Evolutionary conservation across 1,140 invertebrate genomes (phyloP), one percentile per base, ranked within the genome.

Genomic region (Zaprionus kolodkinae): DNA sequence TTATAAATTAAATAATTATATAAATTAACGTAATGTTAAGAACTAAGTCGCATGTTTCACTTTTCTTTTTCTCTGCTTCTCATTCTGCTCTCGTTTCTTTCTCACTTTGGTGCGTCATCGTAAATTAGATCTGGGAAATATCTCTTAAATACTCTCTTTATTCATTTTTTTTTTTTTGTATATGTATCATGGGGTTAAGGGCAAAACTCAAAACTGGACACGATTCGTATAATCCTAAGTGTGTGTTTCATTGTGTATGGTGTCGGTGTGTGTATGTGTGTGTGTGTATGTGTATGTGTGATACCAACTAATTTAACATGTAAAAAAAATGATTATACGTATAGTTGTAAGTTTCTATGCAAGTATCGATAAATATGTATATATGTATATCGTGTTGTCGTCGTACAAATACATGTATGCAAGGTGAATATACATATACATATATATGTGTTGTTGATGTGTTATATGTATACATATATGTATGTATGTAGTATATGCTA

Each of bases 261-360:
- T 2, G 21, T 21, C 1, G 1, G 40, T 70, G 63, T 64, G 35
- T 40, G 21, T 40, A 11, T 66, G 62, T 48, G 60, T 43, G 56
- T n/a, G 21, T 21, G 21, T 21, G 40, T 70, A 59, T 64, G 35
- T 40, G 21, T 40, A 11, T 66, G 62, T 48, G 60, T 43, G 56
- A 36, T 78, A 84, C 56, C 65, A 85, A 84, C 82, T 81, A 86
- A 72, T 62, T 79, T 72, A 85, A 85, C 83, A 86, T 86, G 61
- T 45, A 73, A 85, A 68, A 27, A 48, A 55, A 56, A 60, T 72
- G 27, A 57, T 27, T 72, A 66, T 52, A 66, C n/a, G 17, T 71
- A 64, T 72, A 0, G 3, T 5, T 35, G 33, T 35, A 35, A 35
- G 54, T 66, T 12, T 48, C n/a, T 35, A 57, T 62, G n/a, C 25